phyloP scores from a whole-genome alignment of 2,113 vertebrate species.

The Hipposideros armiger region DNA sequence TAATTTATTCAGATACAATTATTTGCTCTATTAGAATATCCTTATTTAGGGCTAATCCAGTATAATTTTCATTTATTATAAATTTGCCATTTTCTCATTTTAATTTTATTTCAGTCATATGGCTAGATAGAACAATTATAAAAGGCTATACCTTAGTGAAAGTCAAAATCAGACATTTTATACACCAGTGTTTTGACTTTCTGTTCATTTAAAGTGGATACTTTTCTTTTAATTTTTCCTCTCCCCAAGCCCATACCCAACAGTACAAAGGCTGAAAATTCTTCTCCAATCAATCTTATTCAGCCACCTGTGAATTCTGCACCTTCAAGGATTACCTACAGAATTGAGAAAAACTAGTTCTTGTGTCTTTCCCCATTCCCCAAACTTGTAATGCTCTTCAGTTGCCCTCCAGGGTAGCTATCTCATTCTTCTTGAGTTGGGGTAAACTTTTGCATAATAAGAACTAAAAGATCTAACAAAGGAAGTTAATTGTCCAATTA shows the following conservation, averaged over 20 bases:
- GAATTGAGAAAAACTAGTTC: neutral
- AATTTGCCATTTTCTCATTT: neutral
- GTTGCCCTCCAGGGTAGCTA: neutral
- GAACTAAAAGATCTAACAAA: slow-evolving; percentile 17
- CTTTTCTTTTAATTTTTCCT: neutral
- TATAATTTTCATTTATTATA: neutral
- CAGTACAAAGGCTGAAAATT: neutral
- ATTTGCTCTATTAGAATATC: slow-evolving; percentile 22
- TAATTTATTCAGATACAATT: slow-evolving; percentile 6
- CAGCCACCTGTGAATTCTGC: neutral
- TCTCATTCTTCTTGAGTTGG: neutral
- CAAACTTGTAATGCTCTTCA: neutral
- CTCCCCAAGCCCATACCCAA: neutral
- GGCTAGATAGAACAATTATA: neutral
- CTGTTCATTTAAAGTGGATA: neutral
- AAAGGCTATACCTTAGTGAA: neutral
- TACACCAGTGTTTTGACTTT: neutral
- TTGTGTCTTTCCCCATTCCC: neutral
- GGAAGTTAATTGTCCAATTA: slow-evolving; percentile 38
- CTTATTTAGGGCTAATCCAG: neutral
- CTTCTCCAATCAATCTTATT: neutral
- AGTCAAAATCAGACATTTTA: slow-evolving; percentile 7
- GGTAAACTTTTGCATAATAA: slow-evolving; percentile 14
- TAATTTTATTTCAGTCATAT: neutral
- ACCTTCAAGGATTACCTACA: neutral